A percentile compares a stretch with the other conserved stretches of the same genome.
Evolutionary conservation across 2,888 invertebrate species (phyloP).

Genomic region (Catocala nupta): DNA sequence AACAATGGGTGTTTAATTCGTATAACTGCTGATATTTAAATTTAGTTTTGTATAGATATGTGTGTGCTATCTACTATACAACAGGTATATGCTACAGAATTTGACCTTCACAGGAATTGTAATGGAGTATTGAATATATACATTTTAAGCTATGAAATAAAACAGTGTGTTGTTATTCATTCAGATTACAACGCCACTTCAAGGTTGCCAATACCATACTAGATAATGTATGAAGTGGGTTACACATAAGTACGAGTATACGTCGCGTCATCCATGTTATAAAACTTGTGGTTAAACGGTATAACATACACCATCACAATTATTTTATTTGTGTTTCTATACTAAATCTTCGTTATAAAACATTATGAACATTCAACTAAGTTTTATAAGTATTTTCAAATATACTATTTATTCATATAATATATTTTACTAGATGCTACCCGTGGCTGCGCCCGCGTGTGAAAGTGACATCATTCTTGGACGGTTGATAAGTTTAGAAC

Average conservation of each 20-base stretch:
- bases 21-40: neutral
- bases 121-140: slow-evolving; percentile 39
- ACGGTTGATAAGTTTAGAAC: no score
- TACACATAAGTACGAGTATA: slow-evolving; percentile 7
- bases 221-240: slow-evolving; percentile 40
- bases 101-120: slow-evolving; percentile 36
- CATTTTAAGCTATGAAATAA: slow-evolving; percentile 41
- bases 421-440: no score
- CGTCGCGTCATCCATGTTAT: neutral
- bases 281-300: slow-evolving; percentile 1
- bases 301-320: slow-evolving; percentile 1
- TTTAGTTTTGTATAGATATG: no score
- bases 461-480: no score
- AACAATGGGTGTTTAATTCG: neutral
- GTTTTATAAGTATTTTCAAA: no score
- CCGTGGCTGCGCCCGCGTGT: no score
- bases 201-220: slow-evolving; percentile 41
- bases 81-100: slow-evolving; percentile 7
- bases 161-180: slow-evolving; percentile 45
- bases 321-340: no score
- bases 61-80: no score
- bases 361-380: no score
- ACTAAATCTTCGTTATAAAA: no score
- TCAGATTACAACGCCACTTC: slow-evolving; percentile 37
- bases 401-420: no score